These are phyloP conservation scores for Heliocidaris tuberculata DNA, from an alignment of 35 echinoderm and acorn worm genomes.

Conservation along the genomic window DNA sequence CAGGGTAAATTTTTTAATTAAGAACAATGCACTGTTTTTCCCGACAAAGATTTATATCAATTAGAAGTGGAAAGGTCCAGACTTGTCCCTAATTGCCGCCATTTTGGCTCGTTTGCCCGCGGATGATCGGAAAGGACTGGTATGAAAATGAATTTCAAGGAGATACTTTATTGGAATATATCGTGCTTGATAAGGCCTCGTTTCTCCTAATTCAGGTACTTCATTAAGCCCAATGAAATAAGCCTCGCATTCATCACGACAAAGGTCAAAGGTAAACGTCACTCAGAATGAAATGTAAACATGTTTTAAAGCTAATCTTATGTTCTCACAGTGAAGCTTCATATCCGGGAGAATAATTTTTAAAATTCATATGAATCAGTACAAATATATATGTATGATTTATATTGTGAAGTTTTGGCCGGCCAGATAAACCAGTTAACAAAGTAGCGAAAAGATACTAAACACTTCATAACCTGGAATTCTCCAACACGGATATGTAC, in stretches of 20 bases:
- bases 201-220: background rate
- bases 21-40: background rate
- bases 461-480: too few relatives aligned
- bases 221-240: conserved; percentile 9
- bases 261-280: background rate
- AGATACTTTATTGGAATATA: background rate
- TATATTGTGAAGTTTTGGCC: too few relatives aligned
- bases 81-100: conserved; percentile 25
- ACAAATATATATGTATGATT: too few relatives aligned
- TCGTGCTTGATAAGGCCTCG: conserved; percentile 1
- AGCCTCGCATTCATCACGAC: background rate
- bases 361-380: too few relatives aligned
- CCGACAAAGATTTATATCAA: background rate
- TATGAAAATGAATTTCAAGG: background rate
- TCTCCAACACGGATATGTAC: too few relatives aligned
- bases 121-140: background rate
- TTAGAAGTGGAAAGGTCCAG: background rate
- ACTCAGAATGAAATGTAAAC: background rate
- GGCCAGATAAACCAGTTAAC: too few relatives aligned
- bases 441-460: too few relatives aligned
- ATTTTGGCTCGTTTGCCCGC: background rate
- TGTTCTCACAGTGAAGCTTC: too few relatives aligned
- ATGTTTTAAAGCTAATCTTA: background rate
- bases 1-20: background rate
- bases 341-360: too few relatives aligned